These are phyloP conservation scores for Oscheius sp. DNA, from an alignment of 1,140 invertebrate species.

Conservation along the genomic window DNA sequence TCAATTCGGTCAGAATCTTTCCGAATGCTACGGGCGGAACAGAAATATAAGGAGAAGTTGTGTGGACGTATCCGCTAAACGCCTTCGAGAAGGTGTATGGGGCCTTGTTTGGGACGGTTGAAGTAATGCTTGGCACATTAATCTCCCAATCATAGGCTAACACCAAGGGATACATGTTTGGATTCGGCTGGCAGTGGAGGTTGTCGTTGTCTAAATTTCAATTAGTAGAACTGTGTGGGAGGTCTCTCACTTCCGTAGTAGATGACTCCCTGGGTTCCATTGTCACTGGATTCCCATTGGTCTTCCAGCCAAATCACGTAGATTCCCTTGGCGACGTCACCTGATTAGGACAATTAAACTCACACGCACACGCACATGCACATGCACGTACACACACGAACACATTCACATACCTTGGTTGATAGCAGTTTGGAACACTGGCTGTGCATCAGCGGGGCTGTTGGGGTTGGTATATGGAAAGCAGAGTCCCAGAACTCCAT, in stretches of 20 bases:
- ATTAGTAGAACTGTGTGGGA: neutral
- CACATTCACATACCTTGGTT: too few relatives aligned
- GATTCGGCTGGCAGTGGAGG: neutral
- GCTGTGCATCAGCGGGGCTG: neutral
- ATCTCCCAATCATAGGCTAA: too few relatives aligned
- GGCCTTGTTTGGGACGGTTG: neutral
- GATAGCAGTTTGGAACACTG: neutral
- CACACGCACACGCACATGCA: too few relatives aligned
- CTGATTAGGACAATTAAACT: too few relatives aligned
- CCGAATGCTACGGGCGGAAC: neutral
- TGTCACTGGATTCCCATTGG: neutral
- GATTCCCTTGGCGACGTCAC: neutral
- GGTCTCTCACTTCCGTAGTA: neutral
- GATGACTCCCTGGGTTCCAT: slow-evolving; percentile 1
- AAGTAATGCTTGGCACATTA: neutral
- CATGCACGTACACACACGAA: too few relatives aligned
- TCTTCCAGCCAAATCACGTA: neutral
- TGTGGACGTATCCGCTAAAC: neutral
- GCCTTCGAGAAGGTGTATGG: neutral
- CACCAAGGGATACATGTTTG: neutral
- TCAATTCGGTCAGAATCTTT: neutral
- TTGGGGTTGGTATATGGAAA: neutral
- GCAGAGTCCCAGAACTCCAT: neutral
- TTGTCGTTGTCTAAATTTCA: neutral
- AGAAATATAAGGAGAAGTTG: slow-evolving; percentile 3